These are phyloP conservation scores for Cephus rjabovi DNA, from an alignment of 2,888 invertebrate species.

Conservation along the genomic window DNA sequence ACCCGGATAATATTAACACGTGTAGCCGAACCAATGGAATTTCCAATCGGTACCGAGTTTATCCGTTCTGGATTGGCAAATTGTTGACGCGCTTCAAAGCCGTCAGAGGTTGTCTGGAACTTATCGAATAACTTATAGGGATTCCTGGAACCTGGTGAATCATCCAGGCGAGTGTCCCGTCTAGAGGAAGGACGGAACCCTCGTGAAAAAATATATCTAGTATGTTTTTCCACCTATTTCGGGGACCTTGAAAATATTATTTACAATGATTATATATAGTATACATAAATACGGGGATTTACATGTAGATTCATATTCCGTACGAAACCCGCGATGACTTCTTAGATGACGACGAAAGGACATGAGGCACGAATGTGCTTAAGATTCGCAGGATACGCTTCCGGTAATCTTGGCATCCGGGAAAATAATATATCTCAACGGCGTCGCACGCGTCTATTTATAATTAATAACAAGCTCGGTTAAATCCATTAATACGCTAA, in stretches of 20 bases:
- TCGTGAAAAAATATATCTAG: neutral
- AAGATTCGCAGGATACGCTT: neutral
- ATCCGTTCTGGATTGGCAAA: neutral
- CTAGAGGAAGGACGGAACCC: neutral
- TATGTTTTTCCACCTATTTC: neutral
- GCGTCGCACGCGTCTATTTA: neutral
- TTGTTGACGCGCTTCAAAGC: neutral
- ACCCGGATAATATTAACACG: neutral
- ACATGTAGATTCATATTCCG: neutral
- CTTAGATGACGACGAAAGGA: neutral
- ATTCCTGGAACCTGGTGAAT: slow-evolving; percentile 24
- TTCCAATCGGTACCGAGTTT: slow-evolving; percentile 2
- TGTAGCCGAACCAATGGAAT: neutral
- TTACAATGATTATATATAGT: neutral
- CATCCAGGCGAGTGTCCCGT: slow-evolving; percentile 13
- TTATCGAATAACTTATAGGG: slow-evolving; percentile 19
- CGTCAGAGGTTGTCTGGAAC: slow-evolving; percentile 21
- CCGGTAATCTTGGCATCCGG: neutral
- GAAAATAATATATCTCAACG: neutral
- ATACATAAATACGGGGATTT: neutral
- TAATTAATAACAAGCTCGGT: neutral
- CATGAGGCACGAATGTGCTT: neutral
- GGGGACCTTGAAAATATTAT: neutral
- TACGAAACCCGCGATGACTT: neutral
- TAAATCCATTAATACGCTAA: neutral